Base-by-base conservation (phyloP, 2,797 vertebrate genomes). In the Phataginus tetradactyla region DNA sequence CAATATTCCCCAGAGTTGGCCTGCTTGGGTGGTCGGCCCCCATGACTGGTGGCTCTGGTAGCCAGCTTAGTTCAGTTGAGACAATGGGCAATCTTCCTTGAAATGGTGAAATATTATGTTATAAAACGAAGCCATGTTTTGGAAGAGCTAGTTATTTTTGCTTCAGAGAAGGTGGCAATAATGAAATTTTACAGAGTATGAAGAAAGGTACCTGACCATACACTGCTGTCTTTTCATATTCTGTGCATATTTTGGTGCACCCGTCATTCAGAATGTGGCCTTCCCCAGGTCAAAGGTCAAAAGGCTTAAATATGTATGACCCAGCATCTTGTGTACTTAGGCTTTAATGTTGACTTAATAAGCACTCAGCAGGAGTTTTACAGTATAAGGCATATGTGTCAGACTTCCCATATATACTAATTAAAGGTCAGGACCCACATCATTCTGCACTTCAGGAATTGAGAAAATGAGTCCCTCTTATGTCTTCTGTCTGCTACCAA, bases 401-500 rank as follows among this genome's bases (percentile, higher is more conserved):
- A 90, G 80, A 78, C 6, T 37, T 61, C n/a, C 37, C 21, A 0
- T 83, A 63, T 63, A 37, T 49, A 75, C 78, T 95, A 91, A 93
- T 93, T 90, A 88, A 94, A 86, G 63, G 25, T 13, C 34, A 27
- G 15, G 15, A 90, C 64, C 21, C 39, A 57, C 63, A 79, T 77
- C 29, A 53, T 86, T 92, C 68, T 8, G 18, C 23, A 45, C 25
- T 84, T 91, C 6, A 69, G 57, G 61, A 95, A 90, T 69, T 92
- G 81, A 90, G 75, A 93, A 89, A 81, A 80, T 66, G 61, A 95
- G 86, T 96, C 59, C 34, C 29, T 86, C 53, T 90, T 20, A 0
- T 92, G 91, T 86, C 61, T 94, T 94, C 95, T 83, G 25, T 68
- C 39, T 90, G 53, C 39, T 86, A 81, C 61, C n/a, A 57, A 49